phyloP scores from a whole-genome alignment of 2,113 vertebrate genomes.

The Aegithalos caudatus region DNA sequence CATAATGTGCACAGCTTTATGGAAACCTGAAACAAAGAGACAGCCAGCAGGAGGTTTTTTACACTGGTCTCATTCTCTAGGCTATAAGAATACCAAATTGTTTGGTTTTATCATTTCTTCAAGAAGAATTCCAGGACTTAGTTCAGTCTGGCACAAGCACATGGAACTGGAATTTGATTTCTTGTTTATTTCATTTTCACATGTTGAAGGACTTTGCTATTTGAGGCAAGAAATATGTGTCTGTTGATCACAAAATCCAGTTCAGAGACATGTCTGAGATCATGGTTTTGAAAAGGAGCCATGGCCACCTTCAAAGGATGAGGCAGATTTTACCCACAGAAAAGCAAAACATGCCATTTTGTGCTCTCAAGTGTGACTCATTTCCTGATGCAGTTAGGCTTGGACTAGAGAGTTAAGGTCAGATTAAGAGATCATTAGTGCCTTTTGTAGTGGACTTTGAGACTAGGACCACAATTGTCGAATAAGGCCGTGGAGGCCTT shows the following conservation, averaged over 20 bases:
- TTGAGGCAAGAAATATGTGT: not conserved
- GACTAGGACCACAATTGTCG: not conserved
- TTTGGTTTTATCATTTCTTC: not conserved
- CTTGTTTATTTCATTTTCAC: not conserved
- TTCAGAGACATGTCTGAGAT: constrained; percentile 21
- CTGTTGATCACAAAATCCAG: constrained; percentile 19
- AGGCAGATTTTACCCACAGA: not conserved
- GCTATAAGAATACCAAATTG: not conserved
- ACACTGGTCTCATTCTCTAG: not conserved
- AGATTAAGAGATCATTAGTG: not conserved
- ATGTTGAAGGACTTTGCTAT: constrained; percentile 17
- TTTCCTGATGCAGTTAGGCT: constrained; percentile 9
- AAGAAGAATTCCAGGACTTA: not conserved
- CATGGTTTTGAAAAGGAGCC: constrained; percentile 6
- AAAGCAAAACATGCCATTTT: constrained; percentile 2
- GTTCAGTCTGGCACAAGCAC: not conserved
- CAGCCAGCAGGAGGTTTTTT: not conserved
- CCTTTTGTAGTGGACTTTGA: not conserved
- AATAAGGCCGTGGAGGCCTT: not conserved
- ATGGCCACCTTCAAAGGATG: not conserved
- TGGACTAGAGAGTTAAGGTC: not conserved
- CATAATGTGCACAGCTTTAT: not conserved
- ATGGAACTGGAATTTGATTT: not conserved
- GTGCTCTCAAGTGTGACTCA: not conserved
- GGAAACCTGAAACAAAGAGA: not conserved